phyloP scores from a whole-genome alignment of 2,113 vertebrate genomes.

The Seriola dumerili region DNA sequence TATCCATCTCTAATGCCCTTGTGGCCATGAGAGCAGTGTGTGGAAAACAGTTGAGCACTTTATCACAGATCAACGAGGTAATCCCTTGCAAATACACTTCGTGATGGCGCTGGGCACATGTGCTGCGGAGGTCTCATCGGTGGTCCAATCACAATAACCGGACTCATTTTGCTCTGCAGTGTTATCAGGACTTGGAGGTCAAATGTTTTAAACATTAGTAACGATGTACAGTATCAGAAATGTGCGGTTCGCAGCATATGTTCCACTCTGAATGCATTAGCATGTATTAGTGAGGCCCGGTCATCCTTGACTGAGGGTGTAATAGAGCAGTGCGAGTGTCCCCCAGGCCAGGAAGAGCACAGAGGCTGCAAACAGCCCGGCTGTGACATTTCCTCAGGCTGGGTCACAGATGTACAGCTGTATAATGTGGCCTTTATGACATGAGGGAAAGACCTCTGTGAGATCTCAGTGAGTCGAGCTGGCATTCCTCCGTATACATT shows the following conservation, averaged over 20 bases:
- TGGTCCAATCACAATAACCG: conserved; percentile 6
- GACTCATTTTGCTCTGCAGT: conserved; percentile 32
- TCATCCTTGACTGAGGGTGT: conserved; percentile 45
- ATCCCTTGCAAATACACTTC: conserved; percentile 74
- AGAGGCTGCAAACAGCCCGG: conserved; percentile 35
- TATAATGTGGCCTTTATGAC: conserved; percentile 71
- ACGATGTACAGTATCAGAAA: conserved; percentile 33
- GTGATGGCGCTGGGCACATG: conserved; percentile 54
- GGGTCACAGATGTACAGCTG: conserved; percentile 62
- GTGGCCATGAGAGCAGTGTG: conserved; percentile 64
- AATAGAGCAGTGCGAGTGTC: conserved; percentile 42
- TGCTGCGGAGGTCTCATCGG: conserved; percentile 39
- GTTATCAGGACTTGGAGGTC: conserved; percentile 48
- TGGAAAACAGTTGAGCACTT: conserved; percentile 83
- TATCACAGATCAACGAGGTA: conserved; percentile 76
- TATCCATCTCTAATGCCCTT: conserved; percentile 70
- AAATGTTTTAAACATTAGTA: conserved; percentile 68
- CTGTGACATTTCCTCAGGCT: conserved; percentile 65
- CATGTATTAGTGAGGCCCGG: conserved; percentile 63
- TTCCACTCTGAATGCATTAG: conserved; percentile 65
- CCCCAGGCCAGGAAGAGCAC: conserved; percentile 24
- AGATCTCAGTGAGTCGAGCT: conserved; percentile 40
- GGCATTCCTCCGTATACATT: conserved; percentile 29
- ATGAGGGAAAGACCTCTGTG: conserved; percentile 40
- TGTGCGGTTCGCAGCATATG: conserved; percentile 32